Evolutionary conservation across 2,797 vertebrate genomes (phyloP).

Genomic region (Gastrophryne carolinensis): DNA sequence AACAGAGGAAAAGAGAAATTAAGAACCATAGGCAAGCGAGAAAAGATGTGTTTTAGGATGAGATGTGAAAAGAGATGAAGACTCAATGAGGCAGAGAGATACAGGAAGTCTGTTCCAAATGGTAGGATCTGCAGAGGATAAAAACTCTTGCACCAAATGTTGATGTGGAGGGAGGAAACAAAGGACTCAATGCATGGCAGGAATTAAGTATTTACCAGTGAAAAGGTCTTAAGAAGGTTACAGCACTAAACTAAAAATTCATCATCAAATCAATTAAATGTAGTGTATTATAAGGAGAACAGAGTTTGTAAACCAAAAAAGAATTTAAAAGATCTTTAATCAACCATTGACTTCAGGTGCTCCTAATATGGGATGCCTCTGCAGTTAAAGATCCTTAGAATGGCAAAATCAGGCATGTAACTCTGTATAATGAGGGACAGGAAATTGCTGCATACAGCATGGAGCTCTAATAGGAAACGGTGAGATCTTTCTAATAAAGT

Average conservation of each 20-base stretch:
- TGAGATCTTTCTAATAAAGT: too few species aligned
- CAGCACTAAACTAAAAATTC: not conserved
- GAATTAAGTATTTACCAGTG: not conserved
- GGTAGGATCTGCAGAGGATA: constrained; percentile 59
- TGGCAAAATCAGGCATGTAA: too few species aligned
- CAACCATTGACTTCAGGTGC: too few species aligned
- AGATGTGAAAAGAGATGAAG: constrained; percentile 56
- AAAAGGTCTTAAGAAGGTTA: constrained; percentile 33
- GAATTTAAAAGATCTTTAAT: too few species aligned
- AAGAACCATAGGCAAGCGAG: constrained; percentile 41
- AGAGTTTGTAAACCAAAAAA: too few species aligned
- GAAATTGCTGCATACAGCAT: too few species aligned
- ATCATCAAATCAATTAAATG: too few species aligned
- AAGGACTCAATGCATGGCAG: constrained; percentile 27
- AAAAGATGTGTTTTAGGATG: constrained; percentile 58
- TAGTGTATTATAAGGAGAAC: too few species aligned
- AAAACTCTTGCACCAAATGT: constrained; percentile 53
- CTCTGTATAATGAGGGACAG: too few species aligned
- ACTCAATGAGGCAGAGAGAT: constrained; percentile 58
- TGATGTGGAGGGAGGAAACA: constrained; percentile 43
- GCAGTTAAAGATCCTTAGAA: too few species aligned
- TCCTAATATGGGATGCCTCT: too few species aligned
- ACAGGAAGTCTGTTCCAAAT: constrained; percentile 58
- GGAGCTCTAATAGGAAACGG: too few species aligned
- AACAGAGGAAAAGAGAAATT: constrained; percentile 53